Evolutionary conservation across 2,113 vertebrate species (phyloP).

Genomic region (Gnathonemus echidnorhynchus): DNA sequence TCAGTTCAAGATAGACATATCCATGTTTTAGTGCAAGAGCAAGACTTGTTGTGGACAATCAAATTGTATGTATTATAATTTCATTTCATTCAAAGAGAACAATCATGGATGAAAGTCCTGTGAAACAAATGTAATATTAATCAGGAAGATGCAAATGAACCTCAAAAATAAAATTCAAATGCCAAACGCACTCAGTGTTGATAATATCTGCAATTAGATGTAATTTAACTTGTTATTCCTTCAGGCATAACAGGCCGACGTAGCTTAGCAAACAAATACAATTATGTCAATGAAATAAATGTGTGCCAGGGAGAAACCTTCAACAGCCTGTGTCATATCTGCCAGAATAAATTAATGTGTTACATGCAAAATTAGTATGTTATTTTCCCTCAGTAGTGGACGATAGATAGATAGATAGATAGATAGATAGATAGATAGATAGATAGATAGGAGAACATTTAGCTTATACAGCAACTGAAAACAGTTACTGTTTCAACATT

Average conservation of each 20-base stretch:
- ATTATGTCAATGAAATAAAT: conserved; percentile 19
- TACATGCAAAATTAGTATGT: conserved; percentile 1
- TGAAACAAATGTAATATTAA: conserved; percentile 1
- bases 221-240: conserved; percentile 23
- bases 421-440: not conserved
- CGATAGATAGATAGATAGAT: not conserved
- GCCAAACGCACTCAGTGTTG: not conserved
- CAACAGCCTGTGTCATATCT: not conserved
- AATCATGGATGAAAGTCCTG: not conserved
- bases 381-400: not conserved
- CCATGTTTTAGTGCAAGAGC: not conserved
- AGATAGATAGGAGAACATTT: not conserved
- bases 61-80: not conserved
- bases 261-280: conserved; percentile 18
- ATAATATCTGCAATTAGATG: conserved; percentile 25
- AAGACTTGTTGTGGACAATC: not conserved
- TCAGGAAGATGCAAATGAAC: conserved; percentile 3
- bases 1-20: not conserved
- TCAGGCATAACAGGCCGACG: conserved; percentile 7
- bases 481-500: not conserved
- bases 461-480: not conserved
- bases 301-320: not conserved
- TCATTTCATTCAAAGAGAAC: not conserved
- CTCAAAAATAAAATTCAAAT: conserved; percentile 16
- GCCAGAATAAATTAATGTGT: conserved; percentile 4